Conservation (phyloP, 2,113 vertebrate genomes). For the Chunga burmeisteri region DNA sequence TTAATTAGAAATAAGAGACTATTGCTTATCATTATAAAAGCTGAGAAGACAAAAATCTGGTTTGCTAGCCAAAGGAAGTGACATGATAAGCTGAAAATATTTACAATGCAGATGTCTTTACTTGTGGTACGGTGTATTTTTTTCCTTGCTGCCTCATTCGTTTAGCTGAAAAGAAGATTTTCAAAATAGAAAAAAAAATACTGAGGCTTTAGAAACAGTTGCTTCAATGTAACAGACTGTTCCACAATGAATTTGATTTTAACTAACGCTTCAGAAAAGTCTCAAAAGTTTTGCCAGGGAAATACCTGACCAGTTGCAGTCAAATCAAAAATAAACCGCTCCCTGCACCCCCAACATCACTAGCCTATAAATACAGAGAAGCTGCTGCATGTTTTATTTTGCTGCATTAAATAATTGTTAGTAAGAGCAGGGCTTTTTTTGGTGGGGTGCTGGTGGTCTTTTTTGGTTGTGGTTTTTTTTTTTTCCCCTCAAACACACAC, state of each 20-base stretch:
- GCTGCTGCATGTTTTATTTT: background rate
- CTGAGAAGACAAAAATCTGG: background rate
- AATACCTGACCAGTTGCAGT: background rate
- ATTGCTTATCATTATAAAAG: background rate
- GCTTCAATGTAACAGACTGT: background rate
- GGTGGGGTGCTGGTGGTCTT: too few species aligned
- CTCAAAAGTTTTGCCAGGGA: background rate
- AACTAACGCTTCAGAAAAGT: background rate
- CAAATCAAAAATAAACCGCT: background rate
- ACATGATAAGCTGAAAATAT: background rate
- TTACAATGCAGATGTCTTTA: background rate
- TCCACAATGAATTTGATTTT: background rate
- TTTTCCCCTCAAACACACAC: too few species aligned
- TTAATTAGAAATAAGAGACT: background rate
- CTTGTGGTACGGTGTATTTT: background rate
- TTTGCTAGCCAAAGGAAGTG: background rate
- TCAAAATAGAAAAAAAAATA: background rate
- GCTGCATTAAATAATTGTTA: background rate
- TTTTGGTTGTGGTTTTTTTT: background rate
- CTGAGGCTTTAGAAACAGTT: background rate
- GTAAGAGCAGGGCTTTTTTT: background rate
- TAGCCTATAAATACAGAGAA: background rate
- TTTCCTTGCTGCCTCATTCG: background rate
- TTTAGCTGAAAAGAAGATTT: background rate
- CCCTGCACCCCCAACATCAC: background rate